A percentile compares a stretch with the other conserved stretches of the same genome.
phyloP scores from a whole-genome alignment of 1,140 invertebrate genomes.

The Aphis craccivora region DNA sequence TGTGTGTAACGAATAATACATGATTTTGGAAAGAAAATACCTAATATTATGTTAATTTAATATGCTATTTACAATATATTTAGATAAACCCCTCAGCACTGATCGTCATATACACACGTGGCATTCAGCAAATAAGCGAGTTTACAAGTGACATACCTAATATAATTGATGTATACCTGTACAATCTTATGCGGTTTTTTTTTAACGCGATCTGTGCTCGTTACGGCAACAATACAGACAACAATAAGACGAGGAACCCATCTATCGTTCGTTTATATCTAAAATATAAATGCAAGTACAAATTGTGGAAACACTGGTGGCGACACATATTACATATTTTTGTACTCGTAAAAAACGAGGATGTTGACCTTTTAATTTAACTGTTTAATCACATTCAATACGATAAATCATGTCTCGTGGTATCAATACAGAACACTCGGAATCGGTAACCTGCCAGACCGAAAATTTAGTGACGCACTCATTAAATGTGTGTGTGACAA shows the following conservation, averaged over 20 bases:
- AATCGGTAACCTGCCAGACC: background rate
- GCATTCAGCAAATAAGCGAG: background rate
- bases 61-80: background rate
- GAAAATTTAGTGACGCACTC: background rate
- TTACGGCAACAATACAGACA: background rate
- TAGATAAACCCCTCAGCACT: background rate
- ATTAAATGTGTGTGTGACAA: background rate
- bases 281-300: background rate
- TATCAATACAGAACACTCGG: background rate
- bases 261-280: background rate
- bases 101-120: background rate
- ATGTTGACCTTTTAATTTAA: constrained; percentile 34
- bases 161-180: background rate
- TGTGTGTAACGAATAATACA: background rate
- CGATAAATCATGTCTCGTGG: background rate
- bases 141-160: background rate
- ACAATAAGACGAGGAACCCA: background rate
- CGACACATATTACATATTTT: background rate
- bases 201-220: background rate
- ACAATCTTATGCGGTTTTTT: background rate
- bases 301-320: background rate
- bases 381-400: no score
- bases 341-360: background rate
- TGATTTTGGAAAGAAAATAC: background rate
- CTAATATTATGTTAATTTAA: background rate